Base-by-base conservation (phyloP, 2,888 invertebrate genomes). In the Suillia variegata region DNA sequence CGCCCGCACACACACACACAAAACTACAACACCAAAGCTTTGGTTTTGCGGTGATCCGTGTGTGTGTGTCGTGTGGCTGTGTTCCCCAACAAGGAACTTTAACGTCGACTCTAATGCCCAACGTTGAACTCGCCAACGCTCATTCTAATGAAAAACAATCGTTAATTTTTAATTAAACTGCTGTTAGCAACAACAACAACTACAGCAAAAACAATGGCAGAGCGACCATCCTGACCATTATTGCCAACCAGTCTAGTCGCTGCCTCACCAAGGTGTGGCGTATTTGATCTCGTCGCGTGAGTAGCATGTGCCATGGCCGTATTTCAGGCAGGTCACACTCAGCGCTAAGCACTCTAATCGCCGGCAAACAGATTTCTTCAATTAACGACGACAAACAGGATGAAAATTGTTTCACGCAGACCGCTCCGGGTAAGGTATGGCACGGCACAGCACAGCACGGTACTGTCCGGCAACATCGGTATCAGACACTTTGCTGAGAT, bases 91-190 rank as follows among this genome's bases (percentile, higher is more conserved):
- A n/a, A n/a, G 38, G 38, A n/a, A n/a, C n/a, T 10, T 38, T 8
- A 13, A 4, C 10, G 38, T 5, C 10, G n/a, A 38, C 3, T 49
- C 2, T 2, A 57, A 47, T 24, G 6, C 18, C n/a, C 47, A 38
- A 47, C 22, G 47, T 20, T 12, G 47, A 33, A 4, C 26, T 12
- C 13, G 33, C 8, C 13, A 45, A 21, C 1, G 15, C 5, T 50
- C 18, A 20, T 2, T 33, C 17, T 53, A 24, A 33, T 31, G 55
- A 13, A 56, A 42, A 22, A 56, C 53, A 50, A 57, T 57, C 56
- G 61, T 61, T 61, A 61, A 61, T 61, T 61, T 60, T 61, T 61
- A 61, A 61, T 61, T 61, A 61, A 61, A 61, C 54, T 56, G 61
- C 61, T 57, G 54, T 54, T 61, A 59, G 59, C 55, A 51, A 45